Evolutionary conservation across 2,113 vertebrate species (phyloP).

Genomic region (Plecturocebus donacophilus): DNA sequence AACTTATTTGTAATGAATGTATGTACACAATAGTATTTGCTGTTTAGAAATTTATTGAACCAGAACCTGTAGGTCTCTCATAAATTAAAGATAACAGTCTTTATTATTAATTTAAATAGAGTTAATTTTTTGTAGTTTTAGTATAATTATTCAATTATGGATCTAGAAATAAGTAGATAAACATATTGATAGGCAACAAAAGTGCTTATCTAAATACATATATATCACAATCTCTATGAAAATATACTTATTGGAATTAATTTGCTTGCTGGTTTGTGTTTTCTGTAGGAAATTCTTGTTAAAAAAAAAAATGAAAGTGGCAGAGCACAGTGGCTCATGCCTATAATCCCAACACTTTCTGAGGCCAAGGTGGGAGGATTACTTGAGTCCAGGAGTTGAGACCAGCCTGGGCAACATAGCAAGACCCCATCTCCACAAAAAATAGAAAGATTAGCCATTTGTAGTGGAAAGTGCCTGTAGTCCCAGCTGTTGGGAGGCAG

Average conservation of each 20-base stretch:
- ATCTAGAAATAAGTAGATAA: neutral
- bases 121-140: neutral
- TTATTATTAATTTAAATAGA: neutral
- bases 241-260: conserved; percentile 6
- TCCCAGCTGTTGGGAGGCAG: too few species aligned
- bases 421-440: too few species aligned
- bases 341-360: too few species aligned
- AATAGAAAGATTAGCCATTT: too few species aligned
- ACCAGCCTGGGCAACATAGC: too few species aligned
- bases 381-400: too few species aligned
- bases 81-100: neutral
- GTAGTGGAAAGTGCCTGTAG: too few species aligned
- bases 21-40: neutral
- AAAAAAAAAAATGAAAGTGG: neutral
- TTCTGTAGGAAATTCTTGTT: neutral
- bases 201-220: neutral
- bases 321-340: too few species aligned
- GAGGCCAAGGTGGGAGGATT: too few species aligned
- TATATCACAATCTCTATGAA: neutral
- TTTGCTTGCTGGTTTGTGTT: neutral
- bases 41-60: conserved; percentile 16
- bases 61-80: neutral
- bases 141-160: neutral
- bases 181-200: neutral
- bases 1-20: neutral